Base-by-base conservation (phyloP, 2,888 invertebrate species). In the Spilosoma lubricipeda region DNA sequence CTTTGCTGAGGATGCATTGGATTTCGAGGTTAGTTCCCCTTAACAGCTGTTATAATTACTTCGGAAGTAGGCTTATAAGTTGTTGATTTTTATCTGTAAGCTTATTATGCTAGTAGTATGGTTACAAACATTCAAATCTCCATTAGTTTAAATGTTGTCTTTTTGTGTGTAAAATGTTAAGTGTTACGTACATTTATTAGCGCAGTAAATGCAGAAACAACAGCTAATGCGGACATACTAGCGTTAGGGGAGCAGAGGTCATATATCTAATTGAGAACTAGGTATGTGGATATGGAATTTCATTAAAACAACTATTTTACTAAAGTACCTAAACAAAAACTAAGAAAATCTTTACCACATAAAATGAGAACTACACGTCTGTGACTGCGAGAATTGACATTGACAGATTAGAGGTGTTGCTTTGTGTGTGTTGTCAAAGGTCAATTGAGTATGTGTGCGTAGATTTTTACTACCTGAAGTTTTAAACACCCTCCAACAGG, bases 1-100 rank as follows among this genome's bases (percentile, higher is more conserved):
- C 82, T 95, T 95, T 71, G 94, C 94, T 59, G 94, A 95, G 87
- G 95, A 95, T 90, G 95, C 95, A 18, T 81, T 94, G 85, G 94
- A 95, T 83, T 95, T 94, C 89, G 95, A 95, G 95, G 95, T 95
- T 90, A 93, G 94, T 90, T 45, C 39, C n/a, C 36, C 20, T 63
- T 64, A 72, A 72, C 75, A 75, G 72, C 66, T 72, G 72, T 59
- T 74, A n/a, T 11, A n/a, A 48, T 20, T 11, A n/a, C 11, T 3
- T 39, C 39, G n/a, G 4, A 59, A 59, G 65, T 18, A 27, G 13
- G 27, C 48, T 48, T 23, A 3, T 63, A 18, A 30, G 7, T 59
- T 59, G 59, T 18, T 63, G 1, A 63, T 63, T 18, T 30, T 30
- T 63, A 30, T 30, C 63, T 30, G 27, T 9, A 5, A 27, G 27